These are phyloP conservation scores for Vidua chalybeata DNA, from an alignment of 2,113 vertebrate genomes.

Conservation along the genomic window DNA sequence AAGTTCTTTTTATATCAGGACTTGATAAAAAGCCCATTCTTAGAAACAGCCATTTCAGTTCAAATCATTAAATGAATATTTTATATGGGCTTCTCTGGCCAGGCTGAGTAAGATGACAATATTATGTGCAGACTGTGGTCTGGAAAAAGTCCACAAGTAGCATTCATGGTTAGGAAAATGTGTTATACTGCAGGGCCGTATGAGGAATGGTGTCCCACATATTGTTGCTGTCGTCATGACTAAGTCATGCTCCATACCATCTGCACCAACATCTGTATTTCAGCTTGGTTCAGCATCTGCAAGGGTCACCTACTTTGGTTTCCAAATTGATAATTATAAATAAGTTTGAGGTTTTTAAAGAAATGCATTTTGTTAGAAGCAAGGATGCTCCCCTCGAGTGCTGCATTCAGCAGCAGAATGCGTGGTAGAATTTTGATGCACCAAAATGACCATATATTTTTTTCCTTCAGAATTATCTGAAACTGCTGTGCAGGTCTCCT, in stretches of 20 bases:
- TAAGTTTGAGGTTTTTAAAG: not conserved
- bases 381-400: not conserved
- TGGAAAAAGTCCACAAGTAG: constrained; percentile 6
- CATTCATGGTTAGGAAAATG: not conserved
- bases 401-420: not conserved
- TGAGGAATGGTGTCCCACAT: not conserved
- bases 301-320: not conserved
- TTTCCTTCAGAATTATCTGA: not conserved
- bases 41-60: not conserved
- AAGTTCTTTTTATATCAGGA: not conserved
- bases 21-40: not conserved
- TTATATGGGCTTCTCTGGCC: not conserved
- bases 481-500: not conserved
- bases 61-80: not conserved
- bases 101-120: not conserved
- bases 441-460: not conserved
- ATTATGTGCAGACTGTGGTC: not conserved
- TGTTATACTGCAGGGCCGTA: not conserved
- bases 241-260: not conserved
- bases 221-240: not conserved
- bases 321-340: not conserved
- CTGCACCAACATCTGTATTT: constrained; percentile 10
- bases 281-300: not conserved
- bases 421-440: not conserved
- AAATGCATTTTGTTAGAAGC: not conserved